A percentile compares a stretch with the other conserved stretches of the same genome.
Conservation (phyloP, 2,888 invertebrate species). For the Sthenelais limicola region DNA sequence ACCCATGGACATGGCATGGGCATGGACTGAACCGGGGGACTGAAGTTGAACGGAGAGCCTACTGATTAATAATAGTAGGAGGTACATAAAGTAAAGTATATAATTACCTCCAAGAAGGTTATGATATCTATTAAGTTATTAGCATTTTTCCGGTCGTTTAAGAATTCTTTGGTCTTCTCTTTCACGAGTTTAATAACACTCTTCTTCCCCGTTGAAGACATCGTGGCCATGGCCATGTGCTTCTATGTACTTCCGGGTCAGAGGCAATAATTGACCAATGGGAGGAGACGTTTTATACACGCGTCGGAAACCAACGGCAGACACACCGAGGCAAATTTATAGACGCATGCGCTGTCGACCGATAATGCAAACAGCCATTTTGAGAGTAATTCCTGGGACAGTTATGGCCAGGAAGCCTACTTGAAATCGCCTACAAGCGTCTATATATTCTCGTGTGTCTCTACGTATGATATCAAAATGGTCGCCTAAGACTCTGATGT, state of each 20-base stretch:
- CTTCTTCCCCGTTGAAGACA: neutral
- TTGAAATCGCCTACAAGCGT: conserved; percentile 33
- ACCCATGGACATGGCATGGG: no score
- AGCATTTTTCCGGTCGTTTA: conserved; percentile 45
- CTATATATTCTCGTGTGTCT: conserved; percentile 7
- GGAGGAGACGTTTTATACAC: neutral
- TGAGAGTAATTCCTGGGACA: conserved; percentile 34
- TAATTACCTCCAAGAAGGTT: conserved; percentile 38
- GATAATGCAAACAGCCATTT: conserved; percentile 37
- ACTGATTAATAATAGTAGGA: neutral
- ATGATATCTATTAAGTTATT: conserved; percentile 47
- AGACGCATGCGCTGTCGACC: conserved; percentile 22
- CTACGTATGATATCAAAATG: conserved; percentile 49
- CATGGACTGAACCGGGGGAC: no score
- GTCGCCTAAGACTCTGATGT: conserved; percentile 47
- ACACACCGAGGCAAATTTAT: conserved; percentile 16
- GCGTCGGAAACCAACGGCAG: neutral
- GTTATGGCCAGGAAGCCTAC: conserved; percentile 26
- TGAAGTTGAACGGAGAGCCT: no score
- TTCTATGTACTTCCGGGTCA: neutral
- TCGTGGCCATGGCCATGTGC: conserved; percentile 24
- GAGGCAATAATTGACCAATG: conserved; percentile 31
- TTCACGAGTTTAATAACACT: conserved; percentile 30
- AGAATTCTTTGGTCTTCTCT: conserved; percentile 40
- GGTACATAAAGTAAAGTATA: neutral